Conservation (phyloP, 2,113 vertebrate species). For the Cryptomyrus ogoouensis region DNA sequence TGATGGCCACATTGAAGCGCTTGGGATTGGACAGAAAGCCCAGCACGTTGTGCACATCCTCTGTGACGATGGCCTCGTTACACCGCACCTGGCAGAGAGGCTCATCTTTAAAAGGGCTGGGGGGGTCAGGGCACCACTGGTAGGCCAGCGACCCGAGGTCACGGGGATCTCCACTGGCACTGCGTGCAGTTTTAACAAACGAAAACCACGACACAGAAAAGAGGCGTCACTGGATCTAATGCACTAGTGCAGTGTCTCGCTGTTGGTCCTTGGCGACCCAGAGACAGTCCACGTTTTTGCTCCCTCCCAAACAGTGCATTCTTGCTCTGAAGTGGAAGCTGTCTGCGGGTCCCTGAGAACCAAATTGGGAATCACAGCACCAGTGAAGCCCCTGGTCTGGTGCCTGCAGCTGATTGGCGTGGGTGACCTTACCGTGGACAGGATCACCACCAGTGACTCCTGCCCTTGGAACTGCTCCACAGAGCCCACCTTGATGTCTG, state of each 20-base stretch:
- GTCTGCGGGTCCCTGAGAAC: neutral
- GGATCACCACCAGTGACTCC: conserved; percentile 74
- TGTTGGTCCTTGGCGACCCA: neutral
- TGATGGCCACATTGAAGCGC: conserved; percentile 91
- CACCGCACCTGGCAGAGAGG: conserved; percentile 73
- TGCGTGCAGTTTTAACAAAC: neutral
- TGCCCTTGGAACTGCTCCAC: conserved; percentile 96
- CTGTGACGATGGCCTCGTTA: conserved; percentile 55
- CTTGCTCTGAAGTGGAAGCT: neutral
- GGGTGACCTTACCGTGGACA: conserved; percentile 70
- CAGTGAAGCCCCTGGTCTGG: neutral
- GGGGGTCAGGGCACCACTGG: neutral
- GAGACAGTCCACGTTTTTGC: neutral
- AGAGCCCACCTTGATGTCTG: conserved; percentile 87
- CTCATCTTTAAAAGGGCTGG: neutral
- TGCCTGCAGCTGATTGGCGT: neutral
- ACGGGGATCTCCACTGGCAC: neutral
- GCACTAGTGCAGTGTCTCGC: neutral
- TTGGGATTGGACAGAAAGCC: conserved; percentile 86
- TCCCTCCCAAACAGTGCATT: neutral
- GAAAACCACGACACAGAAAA: neutral
- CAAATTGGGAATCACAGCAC: neutral
- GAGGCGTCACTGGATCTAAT: neutral
- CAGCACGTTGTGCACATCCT: conserved; percentile 60
- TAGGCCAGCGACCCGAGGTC: neutral